These are phyloP conservation scores for Nephila pilipes DNA, from an alignment of 1,140 invertebrate genomes.

Conservation along the genomic window DNA sequence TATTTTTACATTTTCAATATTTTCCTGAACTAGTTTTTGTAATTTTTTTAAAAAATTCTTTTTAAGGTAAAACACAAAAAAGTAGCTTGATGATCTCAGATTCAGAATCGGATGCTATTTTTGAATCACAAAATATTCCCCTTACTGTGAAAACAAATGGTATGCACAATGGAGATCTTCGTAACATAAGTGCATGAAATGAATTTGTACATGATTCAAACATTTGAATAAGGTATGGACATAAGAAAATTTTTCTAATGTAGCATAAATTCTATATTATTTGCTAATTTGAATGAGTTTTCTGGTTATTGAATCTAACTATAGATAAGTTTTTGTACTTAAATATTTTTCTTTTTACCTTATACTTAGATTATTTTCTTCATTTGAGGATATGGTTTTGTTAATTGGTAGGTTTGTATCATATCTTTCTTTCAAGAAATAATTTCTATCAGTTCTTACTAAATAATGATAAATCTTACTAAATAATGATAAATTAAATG, in stretches of 20 bases:
- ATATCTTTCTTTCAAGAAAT: too few relatives aligned
- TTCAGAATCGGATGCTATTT: constrained; percentile 87
- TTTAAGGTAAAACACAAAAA: constrained; percentile 82
- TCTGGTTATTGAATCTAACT: too few relatives aligned
- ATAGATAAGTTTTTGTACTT: too few relatives aligned
- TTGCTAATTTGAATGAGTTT: too few relatives aligned
- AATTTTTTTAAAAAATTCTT: constrained; percentile 60
- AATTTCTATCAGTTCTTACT: too few relatives aligned
- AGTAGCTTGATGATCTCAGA: constrained; percentile 85
- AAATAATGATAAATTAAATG: too few relatives aligned
- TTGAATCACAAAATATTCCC: constrained; percentile 78
- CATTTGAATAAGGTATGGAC: neutral
- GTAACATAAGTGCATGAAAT: constrained; percentile 78
- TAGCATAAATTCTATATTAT: too few relatives aligned
- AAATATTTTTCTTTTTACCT: too few relatives aligned
- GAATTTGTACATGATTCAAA: neutral
- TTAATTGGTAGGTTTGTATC: too few relatives aligned
- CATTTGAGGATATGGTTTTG: too few relatives aligned
- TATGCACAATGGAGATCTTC: constrained; percentile 76
- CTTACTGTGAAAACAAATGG: constrained; percentile 65
- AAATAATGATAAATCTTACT: too few relatives aligned
- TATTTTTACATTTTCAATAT: neutral
- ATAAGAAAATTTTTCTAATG: neutral
- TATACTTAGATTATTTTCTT: too few relatives aligned
- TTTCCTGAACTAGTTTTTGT: neutral